Evolutionary conservation across 2,888 invertebrate genomes (phyloP).

Genomic region (Hartigia nigra): DNA sequence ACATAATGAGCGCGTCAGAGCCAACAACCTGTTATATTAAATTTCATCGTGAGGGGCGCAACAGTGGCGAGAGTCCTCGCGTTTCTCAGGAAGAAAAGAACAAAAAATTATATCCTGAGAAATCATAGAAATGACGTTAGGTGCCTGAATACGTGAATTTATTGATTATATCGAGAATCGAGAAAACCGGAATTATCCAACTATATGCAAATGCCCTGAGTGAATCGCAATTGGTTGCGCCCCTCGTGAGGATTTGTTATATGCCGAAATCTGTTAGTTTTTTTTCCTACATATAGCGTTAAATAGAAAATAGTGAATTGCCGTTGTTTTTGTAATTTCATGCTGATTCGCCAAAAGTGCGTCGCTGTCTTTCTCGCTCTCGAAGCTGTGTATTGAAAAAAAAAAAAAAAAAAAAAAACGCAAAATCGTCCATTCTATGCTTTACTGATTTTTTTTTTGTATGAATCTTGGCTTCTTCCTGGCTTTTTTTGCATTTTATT

Average conservation of each 20-base stretch:
- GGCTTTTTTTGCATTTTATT: too few species aligned
- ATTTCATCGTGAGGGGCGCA: conserved; percentile 14
- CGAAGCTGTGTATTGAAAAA: not conserved
- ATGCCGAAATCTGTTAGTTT: conserved; percentile 62
- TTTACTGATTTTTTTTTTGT: not conserved
- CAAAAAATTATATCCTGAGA: conserved; percentile 17
- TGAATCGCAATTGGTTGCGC: conserved; percentile 12
- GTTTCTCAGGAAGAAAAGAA: conserved; percentile 29
- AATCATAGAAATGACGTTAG: not conserved
- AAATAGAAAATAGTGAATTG: conserved; percentile 55
- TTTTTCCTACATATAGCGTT: conserved; percentile 59
- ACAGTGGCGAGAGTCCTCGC: conserved; percentile 9
- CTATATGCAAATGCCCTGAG: not conserved
- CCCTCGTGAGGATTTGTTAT: conserved; percentile 54
- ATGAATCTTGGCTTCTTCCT: not conserved
- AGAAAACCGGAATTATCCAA: not conserved
- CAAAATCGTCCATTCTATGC: not conserved
- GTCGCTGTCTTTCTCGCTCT: not conserved
- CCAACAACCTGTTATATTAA: conserved; percentile 54
- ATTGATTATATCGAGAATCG: not conserved
- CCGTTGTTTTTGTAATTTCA: conserved; percentile 46
- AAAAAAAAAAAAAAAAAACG: not conserved
- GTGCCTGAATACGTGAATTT: not conserved
- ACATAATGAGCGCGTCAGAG: conserved; percentile 34
- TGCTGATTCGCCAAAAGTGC: not conserved